phyloP scores from a whole-genome alignment of 1,140 invertebrate species.

The Drosophila kepulauana region DNA sequence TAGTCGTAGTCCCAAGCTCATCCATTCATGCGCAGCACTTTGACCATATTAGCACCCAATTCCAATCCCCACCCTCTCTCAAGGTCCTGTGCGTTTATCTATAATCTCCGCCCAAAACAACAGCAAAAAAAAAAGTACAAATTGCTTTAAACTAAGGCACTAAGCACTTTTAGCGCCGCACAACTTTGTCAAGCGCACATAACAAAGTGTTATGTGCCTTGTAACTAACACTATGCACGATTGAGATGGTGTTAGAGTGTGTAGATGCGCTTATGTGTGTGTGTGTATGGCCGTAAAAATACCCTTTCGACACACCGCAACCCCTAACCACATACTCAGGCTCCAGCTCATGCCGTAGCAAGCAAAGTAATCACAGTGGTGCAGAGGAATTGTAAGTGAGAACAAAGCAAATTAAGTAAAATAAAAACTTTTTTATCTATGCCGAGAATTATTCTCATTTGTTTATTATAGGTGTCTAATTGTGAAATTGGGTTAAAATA shows the following conservation, averaged over 20 bases:
- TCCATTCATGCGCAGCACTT: conserved; percentile 57
- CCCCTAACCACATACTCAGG: conserved; percentile 8
- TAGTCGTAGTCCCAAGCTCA: conserved; percentile 15
- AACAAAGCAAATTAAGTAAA: too few species aligned
- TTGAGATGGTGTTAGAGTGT: background rate
- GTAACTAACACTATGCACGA: conserved; percentile 71
- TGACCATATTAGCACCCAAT: conserved; percentile 82
- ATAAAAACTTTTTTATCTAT: too few species aligned
- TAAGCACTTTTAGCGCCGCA: conserved; percentile 74
- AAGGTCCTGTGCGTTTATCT: conserved; percentile 58
- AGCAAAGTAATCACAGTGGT: conserved; percentile 35
- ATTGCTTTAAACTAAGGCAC: conserved; percentile 81
- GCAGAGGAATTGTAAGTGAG: background rate
- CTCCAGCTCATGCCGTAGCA: too few species aligned
- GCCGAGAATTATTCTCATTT: too few species aligned
- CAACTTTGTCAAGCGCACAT: conserved; percentile 81
- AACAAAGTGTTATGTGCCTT: conserved; percentile 82
- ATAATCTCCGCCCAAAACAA: conserved; percentile 25
- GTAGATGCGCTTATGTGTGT: background rate
- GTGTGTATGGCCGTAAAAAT: conserved; percentile 49
- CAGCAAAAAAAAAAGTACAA: conserved; percentile 46
- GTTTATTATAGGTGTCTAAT: too few species aligned
- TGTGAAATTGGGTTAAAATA: too few species aligned
- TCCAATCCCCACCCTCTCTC: conserved; percentile 1
- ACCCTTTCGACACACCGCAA: conserved; percentile 49